A percentile compares a stretch with the other conserved stretches of the same genome.
phyloP scores from a whole-genome alignment of 2,888 invertebrate species.

The Drosophila rubida region DNA sequence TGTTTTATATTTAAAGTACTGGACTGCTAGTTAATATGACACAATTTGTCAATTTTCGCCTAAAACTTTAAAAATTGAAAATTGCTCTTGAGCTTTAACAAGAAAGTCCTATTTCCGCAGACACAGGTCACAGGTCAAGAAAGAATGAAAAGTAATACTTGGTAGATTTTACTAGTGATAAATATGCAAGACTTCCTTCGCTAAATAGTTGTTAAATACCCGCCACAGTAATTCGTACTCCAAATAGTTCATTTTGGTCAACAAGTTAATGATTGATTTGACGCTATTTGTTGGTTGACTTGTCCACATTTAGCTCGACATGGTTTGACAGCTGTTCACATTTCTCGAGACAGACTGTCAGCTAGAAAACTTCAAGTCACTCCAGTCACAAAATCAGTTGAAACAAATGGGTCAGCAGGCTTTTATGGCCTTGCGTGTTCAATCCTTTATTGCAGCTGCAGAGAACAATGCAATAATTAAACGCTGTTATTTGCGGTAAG shows the following conservation, averaged over 20 bases:
- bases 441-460: constrained; percentile 55
- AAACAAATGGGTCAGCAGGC: constrained; percentile 53
- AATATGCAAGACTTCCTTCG: neutral
- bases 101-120: too few species aligned
- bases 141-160: neutral
- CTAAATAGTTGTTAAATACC: neutral
- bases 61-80: too few species aligned
- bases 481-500: constrained; percentile 64
- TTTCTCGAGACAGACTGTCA: constrained; percentile 5
- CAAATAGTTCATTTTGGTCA: constrained; percentile 2
- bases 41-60: too few species aligned
- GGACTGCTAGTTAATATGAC: too few species aligned
- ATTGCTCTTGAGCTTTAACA: too few species aligned
- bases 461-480: constrained; percentile 63
- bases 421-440: constrained; percentile 54
- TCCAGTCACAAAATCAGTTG: neutral
- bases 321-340: constrained; percentile 46
- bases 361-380: constrained; percentile 12
- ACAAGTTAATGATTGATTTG: constrained; percentile 1
- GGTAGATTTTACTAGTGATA: neutral
- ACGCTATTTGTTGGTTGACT: constrained; percentile 12
- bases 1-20: too few species aligned
- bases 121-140: too few species aligned
- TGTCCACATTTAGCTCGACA: constrained; percentile 38
- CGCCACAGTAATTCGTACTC: neutral